phyloP scores from a whole-genome alignment of 2,888 invertebrate genomes.

The Tipula helvola region DNA sequence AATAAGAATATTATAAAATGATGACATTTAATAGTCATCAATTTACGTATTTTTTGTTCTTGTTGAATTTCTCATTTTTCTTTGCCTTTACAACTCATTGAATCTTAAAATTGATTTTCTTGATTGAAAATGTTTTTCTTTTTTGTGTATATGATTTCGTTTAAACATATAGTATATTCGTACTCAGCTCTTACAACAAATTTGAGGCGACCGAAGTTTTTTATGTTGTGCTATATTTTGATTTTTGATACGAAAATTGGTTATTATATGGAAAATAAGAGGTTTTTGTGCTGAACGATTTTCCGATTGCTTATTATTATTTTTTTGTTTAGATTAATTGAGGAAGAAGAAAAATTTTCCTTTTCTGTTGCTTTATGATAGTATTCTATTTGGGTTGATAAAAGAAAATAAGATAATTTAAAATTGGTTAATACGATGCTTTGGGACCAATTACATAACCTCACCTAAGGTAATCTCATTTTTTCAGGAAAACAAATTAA shows the following conservation, averaged over 20 bases:
- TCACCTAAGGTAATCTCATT: neutral
- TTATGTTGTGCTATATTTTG: neutral
- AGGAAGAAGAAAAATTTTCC: neutral
- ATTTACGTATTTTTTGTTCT: neutral
- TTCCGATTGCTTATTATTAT: neutral
- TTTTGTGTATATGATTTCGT: neutral
- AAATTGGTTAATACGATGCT: neutral
- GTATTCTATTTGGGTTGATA: neutral
- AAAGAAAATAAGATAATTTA: neutral
- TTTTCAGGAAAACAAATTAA: neutral
- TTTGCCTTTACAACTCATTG: neutral
- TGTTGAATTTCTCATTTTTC: neutral
- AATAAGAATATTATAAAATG: neutral
- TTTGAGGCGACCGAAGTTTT: neutral
- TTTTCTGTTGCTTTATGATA: neutral
- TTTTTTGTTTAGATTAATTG: neutral
- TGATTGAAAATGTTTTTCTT: neutral
- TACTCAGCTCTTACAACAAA: neutral
- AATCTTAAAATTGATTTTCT: neutral
- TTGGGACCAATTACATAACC: neutral
- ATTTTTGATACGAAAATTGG: neutral
- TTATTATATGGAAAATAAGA: neutral
- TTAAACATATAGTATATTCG: neutral
- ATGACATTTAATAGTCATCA: neutral
- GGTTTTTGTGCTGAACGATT: neutral